Conservation (phyloP, 2,797 vertebrate genomes). For the Sparidentex hasta region DNA sequence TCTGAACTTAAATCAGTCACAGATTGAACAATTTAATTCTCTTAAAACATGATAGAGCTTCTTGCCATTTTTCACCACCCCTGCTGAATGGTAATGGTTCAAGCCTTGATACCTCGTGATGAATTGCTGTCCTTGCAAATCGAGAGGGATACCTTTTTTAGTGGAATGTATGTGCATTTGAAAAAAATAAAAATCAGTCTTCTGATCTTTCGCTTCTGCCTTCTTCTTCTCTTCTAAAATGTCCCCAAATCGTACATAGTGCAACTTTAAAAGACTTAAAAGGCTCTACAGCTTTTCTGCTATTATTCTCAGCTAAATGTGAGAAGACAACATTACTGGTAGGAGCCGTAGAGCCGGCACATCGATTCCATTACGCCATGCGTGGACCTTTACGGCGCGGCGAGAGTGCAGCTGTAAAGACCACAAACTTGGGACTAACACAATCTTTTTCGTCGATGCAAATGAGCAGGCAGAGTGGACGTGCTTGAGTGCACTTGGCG, state of each 20-base stretch:
- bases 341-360: conserved; percentile 44
- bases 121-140: neutral
- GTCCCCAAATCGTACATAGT: no score
- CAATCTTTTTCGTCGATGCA: conserved; percentile 73
- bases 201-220: no score
- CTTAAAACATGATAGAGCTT: conserved; percentile 6
- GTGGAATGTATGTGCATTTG: conserved; percentile 6
- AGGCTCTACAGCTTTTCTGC: conserved; percentile 11
- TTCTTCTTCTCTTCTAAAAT: no score
- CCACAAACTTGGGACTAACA: conserved; percentile 76
- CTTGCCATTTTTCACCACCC: conserved; percentile 21
- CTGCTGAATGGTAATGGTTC: conserved; percentile 32
- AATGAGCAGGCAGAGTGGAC: conserved; percentile 70
- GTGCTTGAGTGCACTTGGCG: conserved; percentile 72
- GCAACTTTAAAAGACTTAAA: conserved; percentile 14
- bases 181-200: no score
- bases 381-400: conserved; percentile 44
- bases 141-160: neutral
- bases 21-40: neutral
- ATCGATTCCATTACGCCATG: conserved; percentile 67
- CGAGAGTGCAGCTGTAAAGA: conserved; percentile 68
- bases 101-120: conserved; percentile 18
- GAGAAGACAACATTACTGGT: conserved; percentile 51
- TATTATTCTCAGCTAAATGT: conserved; percentile 45
- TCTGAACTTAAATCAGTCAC: conserved; percentile 2